Percentiles rank a stretch among this genome's conserved stretches.
Evolutionary conservation across 1,140 invertebrate genomes (phyloP).

Genomic region (Condylostylus longicornis): DNA sequence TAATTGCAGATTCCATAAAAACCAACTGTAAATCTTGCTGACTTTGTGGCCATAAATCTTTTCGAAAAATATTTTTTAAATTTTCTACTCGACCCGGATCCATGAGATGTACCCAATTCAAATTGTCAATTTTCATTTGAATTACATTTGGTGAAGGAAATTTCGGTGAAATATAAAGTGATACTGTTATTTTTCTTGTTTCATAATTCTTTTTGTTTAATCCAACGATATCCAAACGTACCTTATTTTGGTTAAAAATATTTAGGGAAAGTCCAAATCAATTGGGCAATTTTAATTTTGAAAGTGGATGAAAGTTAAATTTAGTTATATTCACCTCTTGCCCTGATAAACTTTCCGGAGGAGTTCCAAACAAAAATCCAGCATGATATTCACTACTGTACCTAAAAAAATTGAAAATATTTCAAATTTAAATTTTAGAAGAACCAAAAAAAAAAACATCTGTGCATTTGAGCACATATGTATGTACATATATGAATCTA

Average conservation of each 20-base stretch:
- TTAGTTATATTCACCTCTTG: conserved; percentile 32
- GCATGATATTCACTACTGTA: conserved; percentile 56
- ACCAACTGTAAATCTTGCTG: conserved; percentile 59
- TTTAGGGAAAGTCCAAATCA: too few relatives aligned
- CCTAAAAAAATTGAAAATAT: too few relatives aligned
- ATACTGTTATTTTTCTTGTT: conserved; percentile 46
- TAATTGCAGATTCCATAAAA: conserved; percentile 65
- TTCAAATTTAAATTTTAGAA: too few relatives aligned
- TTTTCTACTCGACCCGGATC: conserved; percentile 41
- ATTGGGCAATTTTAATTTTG: too few relatives aligned
- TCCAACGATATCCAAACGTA: conserved; percentile 57
- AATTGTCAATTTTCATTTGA: conserved; percentile 74
- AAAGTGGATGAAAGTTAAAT: background rate
- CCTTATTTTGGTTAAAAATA: too few relatives aligned
- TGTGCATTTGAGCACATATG: too few relatives aligned
- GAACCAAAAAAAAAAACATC: too few relatives aligned
- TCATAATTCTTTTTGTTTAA: conserved; percentile 63
- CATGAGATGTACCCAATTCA: conserved; percentile 43
- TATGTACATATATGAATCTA: too few relatives aligned
- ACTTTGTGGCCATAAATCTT: conserved; percentile 44
- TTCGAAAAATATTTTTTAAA: conserved; percentile 57
- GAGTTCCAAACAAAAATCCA: conserved; percentile 66
- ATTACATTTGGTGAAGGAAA: conserved; percentile 58
- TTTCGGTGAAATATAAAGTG: conserved; percentile 48
- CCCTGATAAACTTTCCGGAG: conserved; percentile 42